These are phyloP conservation scores for Oryzias javanicus DNA, from an alignment of 2,113 vertebrate genomes.

Conservation along the genomic window DNA sequence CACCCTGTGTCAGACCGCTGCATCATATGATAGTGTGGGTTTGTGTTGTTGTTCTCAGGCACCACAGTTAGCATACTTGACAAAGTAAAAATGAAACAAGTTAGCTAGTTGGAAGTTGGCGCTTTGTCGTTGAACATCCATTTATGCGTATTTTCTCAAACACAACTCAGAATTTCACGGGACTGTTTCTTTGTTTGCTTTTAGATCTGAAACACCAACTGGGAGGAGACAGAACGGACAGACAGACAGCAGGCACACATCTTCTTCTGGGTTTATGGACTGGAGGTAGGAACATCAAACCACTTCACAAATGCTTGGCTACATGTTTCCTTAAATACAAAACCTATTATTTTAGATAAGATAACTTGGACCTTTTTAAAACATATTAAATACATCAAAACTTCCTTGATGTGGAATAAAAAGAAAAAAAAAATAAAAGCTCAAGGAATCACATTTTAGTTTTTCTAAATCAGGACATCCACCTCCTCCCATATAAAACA, in stretches of 20 bases:
- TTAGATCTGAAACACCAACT: slow-evolving; percentile 34
- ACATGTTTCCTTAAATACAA: too few species aligned
- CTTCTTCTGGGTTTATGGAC: slow-evolving; percentile 75
- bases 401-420: too few species aligned
- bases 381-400: too few species aligned
- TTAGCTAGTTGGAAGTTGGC: background rate
- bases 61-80: background rate
- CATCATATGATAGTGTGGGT: slow-evolving; percentile 36
- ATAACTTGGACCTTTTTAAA: too few species aligned
- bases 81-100: slow-evolving; percentile 8
- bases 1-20: slow-evolving; percentile 6
- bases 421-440: too few species aligned
- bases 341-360: too few species aligned
- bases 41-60: slow-evolving; percentile 2
- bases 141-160: slow-evolving; percentile 2
- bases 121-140: background rate
- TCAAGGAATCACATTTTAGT: too few species aligned
- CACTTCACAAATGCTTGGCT: background rate
- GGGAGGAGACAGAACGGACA: slow-evolving; percentile 22
- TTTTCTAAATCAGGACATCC: too few species aligned
- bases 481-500: too few species aligned
- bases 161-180: background rate
- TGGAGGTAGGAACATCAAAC: slow-evolving; percentile 62
- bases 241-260: slow-evolving; percentile 36
- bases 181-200: slow-evolving; percentile 24